Conservation (phyloP, 1,140 invertebrate genomes). For the Zaprionus davidi region DNA sequence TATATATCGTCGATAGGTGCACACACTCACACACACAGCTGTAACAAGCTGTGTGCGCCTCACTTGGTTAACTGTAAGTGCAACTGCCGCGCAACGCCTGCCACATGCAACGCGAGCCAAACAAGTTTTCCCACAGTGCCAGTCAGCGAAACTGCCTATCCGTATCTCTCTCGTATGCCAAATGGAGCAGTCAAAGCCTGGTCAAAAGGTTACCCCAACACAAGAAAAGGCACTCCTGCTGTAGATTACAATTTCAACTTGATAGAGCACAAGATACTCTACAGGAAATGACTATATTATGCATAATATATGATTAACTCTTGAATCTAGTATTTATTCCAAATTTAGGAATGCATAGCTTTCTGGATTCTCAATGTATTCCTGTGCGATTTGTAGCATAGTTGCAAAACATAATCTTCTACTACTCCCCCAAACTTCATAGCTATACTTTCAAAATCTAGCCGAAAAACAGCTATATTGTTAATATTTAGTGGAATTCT, state of each 20-base stretch:
- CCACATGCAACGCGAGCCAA: constrained; percentile 62
- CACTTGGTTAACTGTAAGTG: constrained; percentile 67
- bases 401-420: background rate
- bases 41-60: constrained; percentile 54
- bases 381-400: background rate
- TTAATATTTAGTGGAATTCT: background rate
- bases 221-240: constrained; percentile 33
- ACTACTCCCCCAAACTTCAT: background rate
- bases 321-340: background rate
- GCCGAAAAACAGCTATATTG: background rate
- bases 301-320: too few species aligned
- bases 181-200: constrained; percentile 63
- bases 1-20: constrained; percentile 7
- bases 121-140: constrained; percentile 66
- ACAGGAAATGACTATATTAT: background rate
- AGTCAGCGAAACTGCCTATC: constrained; percentile 34
- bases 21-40: background rate
- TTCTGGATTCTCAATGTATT: background rate
- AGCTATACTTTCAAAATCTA: background rate
- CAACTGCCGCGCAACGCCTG: constrained; percentile 24
- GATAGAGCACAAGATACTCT: constrained; percentile 7
- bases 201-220: constrained; percentile 71
- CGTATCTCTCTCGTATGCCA: constrained; percentile 37
- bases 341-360: background rate
- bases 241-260: background rate